phyloP scores from a whole-genome alignment of 1,140 invertebrate genomes.

The Orius insidiosus region DNA sequence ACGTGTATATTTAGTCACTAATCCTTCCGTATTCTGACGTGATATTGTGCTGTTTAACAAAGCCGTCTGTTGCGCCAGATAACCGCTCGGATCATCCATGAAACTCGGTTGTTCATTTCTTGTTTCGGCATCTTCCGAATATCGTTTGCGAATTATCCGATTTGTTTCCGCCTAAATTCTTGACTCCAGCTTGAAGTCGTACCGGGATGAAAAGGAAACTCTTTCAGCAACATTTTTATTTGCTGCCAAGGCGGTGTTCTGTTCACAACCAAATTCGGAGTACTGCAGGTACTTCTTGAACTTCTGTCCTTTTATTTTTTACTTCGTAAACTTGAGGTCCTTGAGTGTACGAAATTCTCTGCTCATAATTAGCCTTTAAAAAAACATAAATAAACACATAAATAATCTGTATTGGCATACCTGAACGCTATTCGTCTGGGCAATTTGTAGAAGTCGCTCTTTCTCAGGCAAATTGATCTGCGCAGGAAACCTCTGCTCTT shows the following conservation, averaged over 20 bases:
- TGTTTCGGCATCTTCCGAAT: conserved; percentile 35
- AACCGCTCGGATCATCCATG: conserved; percentile 76
- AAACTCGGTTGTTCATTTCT: conserved; percentile 32
- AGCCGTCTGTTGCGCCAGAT: conserved; percentile 70
- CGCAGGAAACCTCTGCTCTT: background rate
- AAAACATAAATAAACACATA: too few relatives aligned
- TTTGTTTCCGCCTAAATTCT: conserved; percentile 42
- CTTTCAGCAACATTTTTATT: conserved; percentile 31
- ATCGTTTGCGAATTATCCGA: conserved; percentile 29
- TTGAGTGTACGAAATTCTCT: too few relatives aligned
- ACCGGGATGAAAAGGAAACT: conserved; percentile 51
- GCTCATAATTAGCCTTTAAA: too few relatives aligned
- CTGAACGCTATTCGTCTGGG: too few relatives aligned
- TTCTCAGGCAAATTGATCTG: too few relatives aligned
- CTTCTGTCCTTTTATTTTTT: background rate
- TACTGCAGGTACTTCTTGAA: background rate
- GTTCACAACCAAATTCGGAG: conserved; percentile 5
- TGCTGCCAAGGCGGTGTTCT: conserved; percentile 34
- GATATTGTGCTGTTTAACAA: conserved; percentile 67
- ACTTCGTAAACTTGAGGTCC: conserved; percentile 1
- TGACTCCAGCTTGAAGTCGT: conserved; percentile 38
- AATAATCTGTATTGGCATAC: too few relatives aligned
- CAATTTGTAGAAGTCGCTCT: too few relatives aligned
- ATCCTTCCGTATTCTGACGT: conserved; percentile 41
- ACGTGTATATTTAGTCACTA: conserved; percentile 19